Conservation (phyloP, 1,140 invertebrate genomes). For the Sinonovacula constricta region DNA sequence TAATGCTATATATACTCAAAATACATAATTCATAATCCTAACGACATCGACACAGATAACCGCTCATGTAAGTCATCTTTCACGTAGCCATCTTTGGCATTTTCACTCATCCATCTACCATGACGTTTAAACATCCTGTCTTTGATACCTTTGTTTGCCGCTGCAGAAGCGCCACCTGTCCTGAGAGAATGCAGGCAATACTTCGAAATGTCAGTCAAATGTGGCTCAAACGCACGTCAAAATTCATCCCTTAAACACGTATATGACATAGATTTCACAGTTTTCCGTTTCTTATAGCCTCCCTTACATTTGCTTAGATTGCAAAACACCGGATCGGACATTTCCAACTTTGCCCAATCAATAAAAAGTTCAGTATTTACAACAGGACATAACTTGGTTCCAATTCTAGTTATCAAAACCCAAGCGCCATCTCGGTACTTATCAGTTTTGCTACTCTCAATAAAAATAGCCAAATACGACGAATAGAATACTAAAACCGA, state of each 20-base stretch:
- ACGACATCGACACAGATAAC: not conserved
- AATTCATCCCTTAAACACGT: constrained; percentile 1
- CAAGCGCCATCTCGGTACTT: constrained; percentile 2
- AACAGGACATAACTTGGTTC: constrained; percentile 10
- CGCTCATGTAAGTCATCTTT: constrained; percentile 9
- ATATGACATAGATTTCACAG: constrained; percentile 15
- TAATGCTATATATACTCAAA: too few relatives aligned
- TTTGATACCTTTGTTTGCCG: constrained; percentile 14
- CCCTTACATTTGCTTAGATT: not conserved
- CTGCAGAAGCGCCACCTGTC: constrained; percentile 35
- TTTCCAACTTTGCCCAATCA: not conserved
- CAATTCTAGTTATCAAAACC: constrained; percentile 5
- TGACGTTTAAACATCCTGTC: constrained; percentile 40
- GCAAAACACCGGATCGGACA: not conserved
- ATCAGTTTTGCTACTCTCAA: constrained; percentile 15
- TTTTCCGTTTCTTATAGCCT: not conserved
- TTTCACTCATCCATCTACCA: constrained; percentile 26
- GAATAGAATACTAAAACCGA: constrained; percentile 10
- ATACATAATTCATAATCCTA: too few relatives aligned
- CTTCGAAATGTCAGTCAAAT: constrained; percentile 2
- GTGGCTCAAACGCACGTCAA: not conserved
- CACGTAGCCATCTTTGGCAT: constrained; percentile 37
- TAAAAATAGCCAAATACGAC: not conserved
- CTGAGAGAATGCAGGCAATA: constrained; percentile 24
- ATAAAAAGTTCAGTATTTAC: not conserved